A percentile compares a stretch with the other conserved stretches of the same genome.
These are phyloP conservation scores for Yoshiicerus persimilis DNA, from an alignment of 1,140 invertebrate genomes.

Conservation along the genomic window DNA sequence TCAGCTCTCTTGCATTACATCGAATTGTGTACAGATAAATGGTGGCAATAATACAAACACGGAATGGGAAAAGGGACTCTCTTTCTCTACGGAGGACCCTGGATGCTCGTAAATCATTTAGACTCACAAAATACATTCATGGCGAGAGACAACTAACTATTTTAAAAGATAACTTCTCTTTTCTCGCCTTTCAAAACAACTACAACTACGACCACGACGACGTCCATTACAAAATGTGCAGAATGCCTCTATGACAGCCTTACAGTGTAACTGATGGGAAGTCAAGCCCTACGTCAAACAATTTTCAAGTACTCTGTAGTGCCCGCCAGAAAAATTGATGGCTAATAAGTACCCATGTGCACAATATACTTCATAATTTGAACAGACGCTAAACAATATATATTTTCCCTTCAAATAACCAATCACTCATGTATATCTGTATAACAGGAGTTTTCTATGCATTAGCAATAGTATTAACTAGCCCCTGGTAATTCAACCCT, in stretches of 20 bases:
- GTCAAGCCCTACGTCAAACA: conserved; percentile 33
- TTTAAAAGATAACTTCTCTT: conserved; percentile 18
- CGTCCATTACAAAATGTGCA: neutral
- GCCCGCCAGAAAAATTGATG: conserved; percentile 28
- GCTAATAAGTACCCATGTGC: conserved; percentile 27
- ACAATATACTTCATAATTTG: neutral
- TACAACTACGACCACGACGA: neutral
- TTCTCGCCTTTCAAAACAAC: conserved; percentile 11
- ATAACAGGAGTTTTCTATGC: neutral
- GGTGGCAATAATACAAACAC: conserved; percentile 16
- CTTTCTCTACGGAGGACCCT: conserved; percentile 32
- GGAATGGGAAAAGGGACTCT: conserved; percentile 29
- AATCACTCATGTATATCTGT: neutral
- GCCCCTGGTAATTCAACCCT: conserved; percentile 2
- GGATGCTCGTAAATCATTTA: conserved; percentile 47
- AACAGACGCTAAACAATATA: no score
- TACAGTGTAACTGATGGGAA: neutral
- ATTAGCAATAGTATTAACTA: neutral
- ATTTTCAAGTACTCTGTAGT: neutral
- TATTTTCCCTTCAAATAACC: neutral
- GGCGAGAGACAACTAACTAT: conserved; percentile 12
- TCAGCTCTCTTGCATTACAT: neutral
- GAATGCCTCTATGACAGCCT: neutral
- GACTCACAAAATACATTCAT: conserved; percentile 27
- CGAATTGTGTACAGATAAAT: neutral